Conservation (phyloP, 2,113 vertebrate species). For the Malurus elegans region DNA sequence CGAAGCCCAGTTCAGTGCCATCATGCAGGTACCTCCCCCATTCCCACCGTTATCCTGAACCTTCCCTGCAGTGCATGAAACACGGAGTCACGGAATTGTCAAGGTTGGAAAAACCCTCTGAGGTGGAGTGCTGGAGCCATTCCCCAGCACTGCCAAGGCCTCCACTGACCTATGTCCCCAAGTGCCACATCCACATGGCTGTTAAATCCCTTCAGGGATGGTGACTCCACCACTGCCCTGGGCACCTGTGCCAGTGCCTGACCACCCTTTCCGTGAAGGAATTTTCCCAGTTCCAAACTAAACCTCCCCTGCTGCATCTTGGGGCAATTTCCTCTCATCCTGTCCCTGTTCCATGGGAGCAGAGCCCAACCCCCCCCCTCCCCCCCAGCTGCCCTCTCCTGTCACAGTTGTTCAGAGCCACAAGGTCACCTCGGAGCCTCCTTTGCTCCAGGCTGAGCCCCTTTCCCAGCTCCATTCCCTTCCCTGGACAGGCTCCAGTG, state of each 20-base stretch:
- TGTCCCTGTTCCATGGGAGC: not conserved
- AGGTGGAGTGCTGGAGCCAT: fast-evolving
- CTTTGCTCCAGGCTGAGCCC: not conserved
- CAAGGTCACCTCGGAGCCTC: not conserved
- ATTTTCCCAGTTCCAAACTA: not conserved
- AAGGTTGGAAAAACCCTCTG: not conserved
- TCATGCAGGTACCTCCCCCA: constrained; percentile 87
- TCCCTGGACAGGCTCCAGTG: fast-evolving
- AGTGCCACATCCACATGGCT: fast-evolving
- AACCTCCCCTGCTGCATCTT: not conserved
- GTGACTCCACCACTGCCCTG: not conserved
- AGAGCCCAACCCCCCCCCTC: fast-evolving
- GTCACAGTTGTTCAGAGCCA: not conserved
- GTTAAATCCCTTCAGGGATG: not conserved
- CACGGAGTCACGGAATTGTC: fast-evolving
- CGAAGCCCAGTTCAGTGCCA: constrained; percentile 91
- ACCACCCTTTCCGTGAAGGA: fast-evolving
- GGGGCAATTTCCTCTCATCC: fast-evolving
- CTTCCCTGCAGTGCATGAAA: not conserved
- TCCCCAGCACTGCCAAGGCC: not conserved
- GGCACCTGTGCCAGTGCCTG: not conserved
- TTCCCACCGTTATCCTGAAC: fast-evolving
- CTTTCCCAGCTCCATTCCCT: not conserved
- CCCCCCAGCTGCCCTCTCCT: not conserved
- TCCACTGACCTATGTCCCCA: not conserved